Evolutionary conservation across 2,888 invertebrate species (phyloP).

Genomic region (Busseola fusca): DNA sequence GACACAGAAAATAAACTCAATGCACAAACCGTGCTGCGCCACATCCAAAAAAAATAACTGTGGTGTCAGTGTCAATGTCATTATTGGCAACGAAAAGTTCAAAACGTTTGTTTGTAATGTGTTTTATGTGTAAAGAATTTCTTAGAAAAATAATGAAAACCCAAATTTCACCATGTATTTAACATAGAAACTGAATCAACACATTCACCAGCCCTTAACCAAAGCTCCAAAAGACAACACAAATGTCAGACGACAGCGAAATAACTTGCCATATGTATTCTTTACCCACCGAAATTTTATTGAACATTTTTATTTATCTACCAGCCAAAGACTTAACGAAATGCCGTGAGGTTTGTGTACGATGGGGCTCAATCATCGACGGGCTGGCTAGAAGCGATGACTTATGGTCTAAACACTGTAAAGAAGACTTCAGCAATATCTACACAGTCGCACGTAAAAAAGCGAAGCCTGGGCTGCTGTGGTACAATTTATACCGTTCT

Average conservation of each 20-base stretch:
- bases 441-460: constrained; percentile 69
- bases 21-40: too few relatives aligned
- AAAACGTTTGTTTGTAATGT: constrained; percentile 25
- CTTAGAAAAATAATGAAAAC: constrained; percentile 24
- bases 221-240: constrained; percentile 11
- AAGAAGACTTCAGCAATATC: constrained; percentile 66
- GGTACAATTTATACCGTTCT: constrained; percentile 78
- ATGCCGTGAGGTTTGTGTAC: constrained; percentile 74
- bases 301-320: constrained; percentile 72
- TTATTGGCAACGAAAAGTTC: constrained; percentile 18
- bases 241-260: constrained; percentile 44
- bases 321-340: constrained; percentile 69
- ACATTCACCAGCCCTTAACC: neutral
- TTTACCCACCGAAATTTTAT: constrained; percentile 75
- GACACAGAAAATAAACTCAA: too few relatives aligned
- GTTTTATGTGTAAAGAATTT: constrained; percentile 5
- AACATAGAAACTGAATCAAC: constrained; percentile 24
- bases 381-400: constrained; percentile 64
- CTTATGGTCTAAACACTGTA: constrained; percentile 74
- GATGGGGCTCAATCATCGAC: constrained; percentile 78
- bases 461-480: constrained; percentile 62
- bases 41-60: neutral
- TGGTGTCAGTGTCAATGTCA: neutral
- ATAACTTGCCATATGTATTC: constrained; percentile 15
- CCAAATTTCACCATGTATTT: constrained; percentile 41